Conservation (phyloP, 2,113 vertebrate species). For the Naja naja region DNA sequence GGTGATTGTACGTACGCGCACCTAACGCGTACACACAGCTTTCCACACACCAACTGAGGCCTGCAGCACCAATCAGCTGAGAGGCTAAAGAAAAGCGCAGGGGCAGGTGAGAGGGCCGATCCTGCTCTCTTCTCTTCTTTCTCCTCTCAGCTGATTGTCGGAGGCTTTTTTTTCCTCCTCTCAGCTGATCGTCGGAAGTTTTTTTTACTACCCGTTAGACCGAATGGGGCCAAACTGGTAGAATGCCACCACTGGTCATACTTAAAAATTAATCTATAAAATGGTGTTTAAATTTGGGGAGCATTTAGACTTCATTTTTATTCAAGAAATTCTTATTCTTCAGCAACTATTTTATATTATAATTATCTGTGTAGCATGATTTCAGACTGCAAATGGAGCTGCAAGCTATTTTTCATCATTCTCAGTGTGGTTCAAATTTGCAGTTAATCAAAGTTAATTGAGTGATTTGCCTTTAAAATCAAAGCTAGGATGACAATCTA, state of each 20-base stretch:
- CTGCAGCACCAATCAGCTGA: no score
- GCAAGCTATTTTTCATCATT: neutral
- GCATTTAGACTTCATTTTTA: neutral
- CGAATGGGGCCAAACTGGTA: no score
- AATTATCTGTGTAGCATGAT: neutral
- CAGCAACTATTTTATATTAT: neutral
- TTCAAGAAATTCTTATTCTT: neutral
- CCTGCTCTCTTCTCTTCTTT: no score
- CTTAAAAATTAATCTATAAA: constrained; percentile 1
- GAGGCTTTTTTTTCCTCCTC: no score
- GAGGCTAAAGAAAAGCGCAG: no score
- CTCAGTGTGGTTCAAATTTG: neutral
- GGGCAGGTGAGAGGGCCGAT: no score
- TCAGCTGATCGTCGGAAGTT: no score
- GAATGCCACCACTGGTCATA: neutral
- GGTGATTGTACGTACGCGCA: no score
- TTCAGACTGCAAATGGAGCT: neutral
- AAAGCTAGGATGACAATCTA: neutral
- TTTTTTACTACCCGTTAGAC: no score
- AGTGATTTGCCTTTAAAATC: neutral
- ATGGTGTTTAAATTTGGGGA: neutral
- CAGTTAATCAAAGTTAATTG: neutral
- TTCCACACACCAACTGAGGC: no score
- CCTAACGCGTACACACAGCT: no score
- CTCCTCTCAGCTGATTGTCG: no score